Conservation (phyloP, 92 coral and sea anemone genomes). For the Isaurus tuberculatus region DNA sequence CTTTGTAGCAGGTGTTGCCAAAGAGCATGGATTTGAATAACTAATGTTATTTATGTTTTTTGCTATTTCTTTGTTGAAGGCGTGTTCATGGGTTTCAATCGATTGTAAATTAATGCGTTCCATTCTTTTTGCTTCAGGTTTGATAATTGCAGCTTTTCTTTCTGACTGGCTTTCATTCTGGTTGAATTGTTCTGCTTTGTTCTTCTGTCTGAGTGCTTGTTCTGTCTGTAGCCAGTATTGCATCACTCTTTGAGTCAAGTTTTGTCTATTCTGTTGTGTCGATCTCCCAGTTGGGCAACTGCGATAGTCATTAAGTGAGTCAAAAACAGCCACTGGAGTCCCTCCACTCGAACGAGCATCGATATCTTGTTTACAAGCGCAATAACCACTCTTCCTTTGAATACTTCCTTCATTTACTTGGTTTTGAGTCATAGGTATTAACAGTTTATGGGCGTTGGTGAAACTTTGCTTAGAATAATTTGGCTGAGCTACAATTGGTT, state of each 20-base stretch:
- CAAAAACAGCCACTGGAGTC: not conserved
- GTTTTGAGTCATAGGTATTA: not conserved
- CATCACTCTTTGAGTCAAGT: not conserved
- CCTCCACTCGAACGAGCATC: not conserved
- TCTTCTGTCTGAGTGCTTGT: not conserved
- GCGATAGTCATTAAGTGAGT: not conserved
- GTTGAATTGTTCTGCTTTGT: not conserved
- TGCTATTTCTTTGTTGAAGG: not conserved
- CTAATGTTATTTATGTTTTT: not conserved
- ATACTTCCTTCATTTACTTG: not conserved
- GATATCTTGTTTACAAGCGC: not conserved
- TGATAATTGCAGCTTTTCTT: not conserved
- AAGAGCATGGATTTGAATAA: not conserved
- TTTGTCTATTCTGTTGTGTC: not conserved
- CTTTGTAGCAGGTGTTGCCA: not conserved
- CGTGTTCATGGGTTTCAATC: not conserved
- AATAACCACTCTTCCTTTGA: not conserved
- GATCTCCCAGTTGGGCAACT: not conserved
- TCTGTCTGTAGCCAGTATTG: constrained; percentile 37
- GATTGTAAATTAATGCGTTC: not conserved
- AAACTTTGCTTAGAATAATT: not conserved
- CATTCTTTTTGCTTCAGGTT: not conserved
- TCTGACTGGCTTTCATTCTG: not conserved
- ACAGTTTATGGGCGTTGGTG: not conserved
- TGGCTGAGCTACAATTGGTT: not conserved